Evolutionary conservation across 2,113 vertebrate genomes (phyloP).

Genomic region (Pandion haliaetus): DNA sequence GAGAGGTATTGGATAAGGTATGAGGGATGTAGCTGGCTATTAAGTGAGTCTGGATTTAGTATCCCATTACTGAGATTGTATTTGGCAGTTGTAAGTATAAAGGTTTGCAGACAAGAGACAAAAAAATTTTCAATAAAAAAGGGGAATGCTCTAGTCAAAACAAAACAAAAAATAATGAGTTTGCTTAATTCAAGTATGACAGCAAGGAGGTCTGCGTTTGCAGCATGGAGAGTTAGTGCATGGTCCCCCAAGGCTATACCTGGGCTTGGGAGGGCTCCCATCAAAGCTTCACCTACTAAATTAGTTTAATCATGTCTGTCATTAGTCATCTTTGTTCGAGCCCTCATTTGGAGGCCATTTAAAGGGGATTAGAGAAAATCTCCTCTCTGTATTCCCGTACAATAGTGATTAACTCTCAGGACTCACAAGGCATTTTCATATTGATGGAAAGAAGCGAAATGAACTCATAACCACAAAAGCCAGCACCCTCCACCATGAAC

Average conservation of each 20-base stretch:
- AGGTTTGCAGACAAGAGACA: neutral
- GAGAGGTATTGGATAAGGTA: neutral
- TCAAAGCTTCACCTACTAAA: neutral
- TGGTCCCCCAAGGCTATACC: neutral
- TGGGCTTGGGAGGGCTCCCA: neutral
- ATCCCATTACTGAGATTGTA: neutral
- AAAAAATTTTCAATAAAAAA: neutral
- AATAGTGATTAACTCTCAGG: neutral
- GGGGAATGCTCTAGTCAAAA: neutral
- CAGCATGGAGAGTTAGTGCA: neutral
- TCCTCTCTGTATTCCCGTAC: neutral
- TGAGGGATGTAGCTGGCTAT: neutral
- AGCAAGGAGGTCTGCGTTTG: neutral
- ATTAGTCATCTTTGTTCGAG: neutral
- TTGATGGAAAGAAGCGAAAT: neutral
- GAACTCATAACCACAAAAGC: neutral
- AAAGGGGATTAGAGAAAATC: conserved; percentile 40
- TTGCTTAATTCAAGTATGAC: neutral
- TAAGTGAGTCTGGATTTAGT: neutral
- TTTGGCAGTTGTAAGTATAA: neutral
- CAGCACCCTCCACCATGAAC: accelerated
- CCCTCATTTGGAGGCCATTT: conserved; percentile 40
- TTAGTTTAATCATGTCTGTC: conserved; percentile 7
- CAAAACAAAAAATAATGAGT: neutral
- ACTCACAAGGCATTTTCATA: neutral